Percentiles rank a stretch among this genome's conserved stretches.
These are phyloP conservation scores for Cyprinella venusta DNA, from an alignment of 2,797 vertebrate species.

Conservation along the genomic window DNA sequence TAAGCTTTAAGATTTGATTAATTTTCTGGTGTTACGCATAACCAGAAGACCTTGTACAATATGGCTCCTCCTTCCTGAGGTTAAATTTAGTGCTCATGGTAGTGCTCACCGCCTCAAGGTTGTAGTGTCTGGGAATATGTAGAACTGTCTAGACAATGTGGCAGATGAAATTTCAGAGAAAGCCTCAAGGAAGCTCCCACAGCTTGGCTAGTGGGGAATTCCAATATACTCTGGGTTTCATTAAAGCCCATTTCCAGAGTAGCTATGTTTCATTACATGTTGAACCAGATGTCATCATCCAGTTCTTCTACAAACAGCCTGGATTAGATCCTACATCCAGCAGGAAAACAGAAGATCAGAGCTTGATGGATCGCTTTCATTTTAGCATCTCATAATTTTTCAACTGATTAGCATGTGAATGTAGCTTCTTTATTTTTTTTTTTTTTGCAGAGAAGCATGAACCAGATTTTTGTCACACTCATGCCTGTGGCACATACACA, in stretches of 20 bases:
- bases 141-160: constrained; percentile 50
- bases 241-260: constrained; percentile 43
- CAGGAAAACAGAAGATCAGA: constrained; percentile 50
- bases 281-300: constrained; percentile 48
- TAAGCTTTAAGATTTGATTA: not conserved
- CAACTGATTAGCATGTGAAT: constrained; percentile 39
- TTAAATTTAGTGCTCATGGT: constrained; percentile 46
- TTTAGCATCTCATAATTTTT: constrained; percentile 39
- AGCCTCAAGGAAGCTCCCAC: constrained; percentile 44
- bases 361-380: constrained; percentile 51
- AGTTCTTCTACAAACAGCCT: constrained; percentile 44
- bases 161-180: constrained; percentile 37
- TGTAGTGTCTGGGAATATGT: constrained; percentile 49
- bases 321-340: constrained; percentile 45
- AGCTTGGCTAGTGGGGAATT: constrained; percentile 44
- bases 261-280: constrained; percentile 47
- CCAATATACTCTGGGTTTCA: constrained; percentile 37
- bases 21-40: constrained; percentile 1
- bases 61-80: constrained; percentile 34
- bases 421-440: not conserved
- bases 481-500: constrained; percentile 26
- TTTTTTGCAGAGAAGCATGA: constrained; percentile 30
- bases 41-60: constrained; percentile 33
- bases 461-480: constrained; percentile 15
- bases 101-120: constrained; percentile 41